Conservation (phyloP, 2,113 vertebrate species). For the Mola mola region DNA sequence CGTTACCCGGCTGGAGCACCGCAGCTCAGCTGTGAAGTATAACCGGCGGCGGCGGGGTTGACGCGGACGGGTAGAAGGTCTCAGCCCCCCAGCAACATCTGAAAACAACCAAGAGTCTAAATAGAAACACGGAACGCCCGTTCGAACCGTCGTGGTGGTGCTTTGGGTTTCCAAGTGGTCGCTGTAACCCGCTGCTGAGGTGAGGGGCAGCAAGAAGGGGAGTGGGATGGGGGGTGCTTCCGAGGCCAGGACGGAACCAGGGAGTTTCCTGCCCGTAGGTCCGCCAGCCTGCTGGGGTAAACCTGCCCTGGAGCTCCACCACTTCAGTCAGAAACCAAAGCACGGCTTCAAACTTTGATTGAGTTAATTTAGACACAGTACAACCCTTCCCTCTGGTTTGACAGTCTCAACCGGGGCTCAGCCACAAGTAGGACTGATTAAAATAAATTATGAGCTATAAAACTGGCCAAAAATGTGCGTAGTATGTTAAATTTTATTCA, state of each 20-base stretch:
- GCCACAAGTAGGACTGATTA: too few relatives aligned
- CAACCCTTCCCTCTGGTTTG: neutral
- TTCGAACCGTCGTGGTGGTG: neutral
- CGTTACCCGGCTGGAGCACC: constrained; percentile 41
- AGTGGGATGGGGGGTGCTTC: constrained; percentile 7
- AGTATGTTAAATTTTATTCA: too few relatives aligned
- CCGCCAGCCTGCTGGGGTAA: constrained; percentile 44
- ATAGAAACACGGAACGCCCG: neutral
- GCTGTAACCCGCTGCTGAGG: neutral
- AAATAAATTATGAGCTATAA: too few relatives aligned
- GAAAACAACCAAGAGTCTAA: neutral
- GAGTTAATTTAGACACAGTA: too few relatives aligned
- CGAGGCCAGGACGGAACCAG: constrained; percentile 69
- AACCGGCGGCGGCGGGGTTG: constrained; percentile 52
- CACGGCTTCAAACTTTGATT: neutral
- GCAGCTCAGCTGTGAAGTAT: constrained; percentile 54
- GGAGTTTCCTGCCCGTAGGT: constrained; percentile 72
- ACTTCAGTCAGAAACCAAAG: neutral
- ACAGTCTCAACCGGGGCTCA: neutral
- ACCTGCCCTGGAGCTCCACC: constrained; percentile 25
- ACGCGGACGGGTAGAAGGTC: constrained; percentile 35
- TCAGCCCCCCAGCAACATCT: neutral
- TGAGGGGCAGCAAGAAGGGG: neutral
- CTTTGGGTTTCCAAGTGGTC: neutral
- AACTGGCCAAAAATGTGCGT: too few relatives aligned